These are phyloP conservation scores for Drosophila lowei DNA, from an alignment of 1,140 invertebrate species.

Conservation along the genomic window DNA sequence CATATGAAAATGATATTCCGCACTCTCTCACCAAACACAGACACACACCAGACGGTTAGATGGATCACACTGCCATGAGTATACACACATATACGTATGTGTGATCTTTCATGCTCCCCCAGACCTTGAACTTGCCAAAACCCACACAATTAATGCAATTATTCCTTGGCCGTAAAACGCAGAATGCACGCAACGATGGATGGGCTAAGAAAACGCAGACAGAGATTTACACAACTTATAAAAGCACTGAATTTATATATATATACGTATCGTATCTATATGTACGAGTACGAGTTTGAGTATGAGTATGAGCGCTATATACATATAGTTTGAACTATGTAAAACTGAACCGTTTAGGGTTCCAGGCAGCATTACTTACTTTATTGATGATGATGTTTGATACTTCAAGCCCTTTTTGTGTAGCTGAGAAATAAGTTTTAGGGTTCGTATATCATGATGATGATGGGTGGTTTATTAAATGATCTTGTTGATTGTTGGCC, in stretches of 20 bases:
- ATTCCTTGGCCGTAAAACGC: slow-evolving; percentile 48
- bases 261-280: slow-evolving; percentile 27
- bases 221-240: slow-evolving; percentile 50
- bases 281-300: too few species aligned
- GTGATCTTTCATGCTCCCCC: neutral
- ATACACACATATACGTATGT: slow-evolving; percentile 12
- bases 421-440: slow-evolving; percentile 20
- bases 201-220: slow-evolving; percentile 10
- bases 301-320: slow-evolving; percentile 41
- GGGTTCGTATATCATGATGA: neutral
- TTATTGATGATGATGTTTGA: slow-evolving; percentile 50
- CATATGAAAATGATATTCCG: slow-evolving; percentile 37
- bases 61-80: slow-evolving; percentile 10
- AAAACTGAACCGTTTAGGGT: slow-evolving; percentile 66
- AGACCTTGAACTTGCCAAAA: slow-evolving; percentile 29
- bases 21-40: slow-evolving; percentile 7
- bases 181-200: slow-evolving; percentile 55
- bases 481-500: slow-evolving; percentile 10
- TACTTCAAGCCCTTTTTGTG: slow-evolving; percentile 30
- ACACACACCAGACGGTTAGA: slow-evolving; percentile 17
- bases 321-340: slow-evolving; percentile 52
- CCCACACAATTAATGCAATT: slow-evolving; percentile 22
- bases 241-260: slow-evolving; percentile 78
- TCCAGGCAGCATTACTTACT: slow-evolving; percentile 66
- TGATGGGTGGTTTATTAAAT: neutral